These are phyloP conservation scores for Motacilla tschutschensis DNA, from an alignment of 2,113 vertebrate species.

Conservation along the genomic window DNA sequence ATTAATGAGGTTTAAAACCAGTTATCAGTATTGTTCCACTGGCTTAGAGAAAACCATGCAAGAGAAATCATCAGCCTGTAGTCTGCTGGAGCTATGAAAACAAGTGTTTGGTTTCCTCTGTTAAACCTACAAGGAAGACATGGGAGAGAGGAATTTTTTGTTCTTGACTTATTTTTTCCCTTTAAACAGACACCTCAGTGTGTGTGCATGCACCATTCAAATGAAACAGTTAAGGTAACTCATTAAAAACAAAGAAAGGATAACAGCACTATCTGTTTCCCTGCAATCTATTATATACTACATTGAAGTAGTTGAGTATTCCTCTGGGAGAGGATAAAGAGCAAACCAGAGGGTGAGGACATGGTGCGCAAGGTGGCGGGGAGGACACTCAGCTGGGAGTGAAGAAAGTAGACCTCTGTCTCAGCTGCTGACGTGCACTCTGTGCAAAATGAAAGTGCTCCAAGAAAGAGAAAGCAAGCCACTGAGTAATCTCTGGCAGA, in stretches of 20 bases:
- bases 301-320: neutral
- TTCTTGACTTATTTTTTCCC: neutral
- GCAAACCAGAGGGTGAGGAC: neutral
- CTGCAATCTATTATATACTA: neutral
- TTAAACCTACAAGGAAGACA: neutral
- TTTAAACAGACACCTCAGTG: neutral
- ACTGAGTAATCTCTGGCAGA: neutral
- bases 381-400: neutral
- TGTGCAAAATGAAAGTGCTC: neutral
- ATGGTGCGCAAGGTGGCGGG: neutral
- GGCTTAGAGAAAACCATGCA: neutral
- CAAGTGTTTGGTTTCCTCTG: neutral
- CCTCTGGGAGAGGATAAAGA: neutral
- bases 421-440: neutral
- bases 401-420: neutral
- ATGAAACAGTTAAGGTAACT: neutral
- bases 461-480: neutral
- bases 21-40: neutral
- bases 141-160: neutral
- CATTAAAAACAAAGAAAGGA: neutral
- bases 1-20: neutral
- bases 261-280: neutral
- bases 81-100: neutral
- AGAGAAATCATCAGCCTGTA: neutral
- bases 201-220: rapidly evolving